Evolutionary conservation across 2,113 vertebrate genomes (phyloP).

Genomic region (Struthio camelus): DNA sequence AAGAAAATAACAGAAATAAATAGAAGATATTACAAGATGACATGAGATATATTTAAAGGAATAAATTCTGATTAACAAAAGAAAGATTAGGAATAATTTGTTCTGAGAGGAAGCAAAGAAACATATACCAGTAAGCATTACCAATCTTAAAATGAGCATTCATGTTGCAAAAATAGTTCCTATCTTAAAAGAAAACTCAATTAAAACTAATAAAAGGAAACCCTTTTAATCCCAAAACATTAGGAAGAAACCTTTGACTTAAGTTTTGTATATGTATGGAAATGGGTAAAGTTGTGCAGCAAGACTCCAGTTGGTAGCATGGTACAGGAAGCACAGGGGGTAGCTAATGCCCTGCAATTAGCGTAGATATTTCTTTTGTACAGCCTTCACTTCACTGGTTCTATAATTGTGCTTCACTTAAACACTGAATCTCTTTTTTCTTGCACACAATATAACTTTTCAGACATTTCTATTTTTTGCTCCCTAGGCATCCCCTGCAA

Average conservation of each 20-base stretch:
- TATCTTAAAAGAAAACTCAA: neutral
- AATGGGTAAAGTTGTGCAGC: neutral
- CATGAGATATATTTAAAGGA: neutral
- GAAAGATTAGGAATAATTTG: neutral
- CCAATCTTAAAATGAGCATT: neutral
- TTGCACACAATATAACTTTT: neutral
- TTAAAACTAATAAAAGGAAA: neutral
- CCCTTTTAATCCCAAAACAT: neutral
- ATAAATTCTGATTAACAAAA: neutral
- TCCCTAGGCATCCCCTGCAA: neutral
- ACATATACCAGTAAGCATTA: neutral
- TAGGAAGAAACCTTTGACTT: neutral
- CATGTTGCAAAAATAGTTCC: neutral
- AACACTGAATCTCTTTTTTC: neutral
- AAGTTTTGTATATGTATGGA: neutral
- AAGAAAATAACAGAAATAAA: neutral
- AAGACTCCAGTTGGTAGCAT: neutral
- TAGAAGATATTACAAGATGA: neutral
- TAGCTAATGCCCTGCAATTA: neutral
- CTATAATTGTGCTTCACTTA: neutral
- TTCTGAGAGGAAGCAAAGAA: neutral
- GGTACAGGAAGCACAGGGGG: neutral
- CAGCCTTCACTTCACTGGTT: neutral
- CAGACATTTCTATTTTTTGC: neutral
- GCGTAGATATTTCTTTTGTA: fast-evolving